Evolutionary conservation across 2,797 vertebrate species (phyloP).

Genomic region (Urocyon cinereoargenteus): DNA sequence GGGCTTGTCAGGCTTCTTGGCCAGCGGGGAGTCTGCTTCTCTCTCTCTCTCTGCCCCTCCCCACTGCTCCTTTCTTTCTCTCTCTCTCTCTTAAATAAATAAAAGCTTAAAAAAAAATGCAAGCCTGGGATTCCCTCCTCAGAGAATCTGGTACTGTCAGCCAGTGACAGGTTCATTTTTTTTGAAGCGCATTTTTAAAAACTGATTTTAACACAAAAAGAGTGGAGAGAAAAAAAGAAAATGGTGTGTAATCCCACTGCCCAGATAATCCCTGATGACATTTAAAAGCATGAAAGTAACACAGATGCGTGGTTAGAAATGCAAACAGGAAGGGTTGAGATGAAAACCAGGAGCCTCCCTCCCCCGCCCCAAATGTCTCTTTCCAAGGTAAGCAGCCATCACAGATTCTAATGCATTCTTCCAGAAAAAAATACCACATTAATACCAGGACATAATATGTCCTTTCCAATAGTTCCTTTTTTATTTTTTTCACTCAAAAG

Average conservation of each 20-base stretch:
- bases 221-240: constrained; percentile 27
- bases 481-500: not conserved
- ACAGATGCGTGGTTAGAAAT: not conserved
- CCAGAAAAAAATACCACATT: not conserved
- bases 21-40: not conserved
- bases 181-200: not conserved
- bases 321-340: not conserved
- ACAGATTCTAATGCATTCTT: not conserved
- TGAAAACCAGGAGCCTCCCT: not conserved
- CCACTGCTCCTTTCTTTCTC: not conserved
- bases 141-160: not conserved
- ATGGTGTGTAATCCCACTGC: not conserved
- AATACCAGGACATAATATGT: not conserved
- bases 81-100: not conserved
- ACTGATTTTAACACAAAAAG: not conserved
- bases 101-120: not conserved
- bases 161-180: not conserved
- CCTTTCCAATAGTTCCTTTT: not conserved
- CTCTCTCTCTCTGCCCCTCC: not conserved
- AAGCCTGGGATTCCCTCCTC: not conserved
- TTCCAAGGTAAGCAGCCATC: not conserved
- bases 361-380: not conserved
- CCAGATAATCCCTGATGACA: constrained; percentile 21
- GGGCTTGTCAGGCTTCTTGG: not conserved
- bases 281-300: not conserved